These are phyloP conservation scores for Caenorhabditis virilis DNA, from an alignment of 2,888 invertebrate species.

Conservation along the genomic window DNA sequence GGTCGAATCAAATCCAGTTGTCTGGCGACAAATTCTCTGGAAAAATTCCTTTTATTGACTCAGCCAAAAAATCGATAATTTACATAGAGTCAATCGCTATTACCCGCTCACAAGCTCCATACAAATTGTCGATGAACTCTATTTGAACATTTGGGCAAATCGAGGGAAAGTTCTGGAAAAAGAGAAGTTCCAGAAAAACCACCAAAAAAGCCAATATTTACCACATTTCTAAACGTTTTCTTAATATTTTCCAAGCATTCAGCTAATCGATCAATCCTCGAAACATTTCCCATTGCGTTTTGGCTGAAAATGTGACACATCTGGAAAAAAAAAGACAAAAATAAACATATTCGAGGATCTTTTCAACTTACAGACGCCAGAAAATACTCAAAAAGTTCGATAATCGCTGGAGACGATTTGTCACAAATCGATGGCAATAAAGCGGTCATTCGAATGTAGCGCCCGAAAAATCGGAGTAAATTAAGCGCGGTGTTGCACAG, in stretches of 20 bases:
- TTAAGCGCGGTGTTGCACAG: conserved; percentile 66
- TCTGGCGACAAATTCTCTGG: conserved; percentile 80
- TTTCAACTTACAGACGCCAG: conserved; percentile 49
- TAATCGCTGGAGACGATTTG: conserved; percentile 57
- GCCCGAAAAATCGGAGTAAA: conserved; percentile 60
- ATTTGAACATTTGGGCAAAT: conserved; percentile 48
- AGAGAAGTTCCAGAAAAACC: neutral
- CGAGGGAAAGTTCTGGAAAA: conserved; percentile 13
- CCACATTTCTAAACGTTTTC: conserved; percentile 15
- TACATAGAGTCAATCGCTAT: conserved; percentile 88
- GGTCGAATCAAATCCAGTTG: conserved; percentile 85
- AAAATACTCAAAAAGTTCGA: conserved; percentile 62
- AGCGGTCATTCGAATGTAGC: conserved; percentile 65
- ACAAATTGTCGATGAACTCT: conserved; percentile 76
- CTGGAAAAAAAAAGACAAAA: conserved; percentile 13
- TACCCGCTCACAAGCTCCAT: conserved; percentile 83
- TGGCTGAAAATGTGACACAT: conserved; percentile 36
- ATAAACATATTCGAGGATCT: neutral
- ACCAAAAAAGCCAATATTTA: neutral
- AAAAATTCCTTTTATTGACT: conserved; percentile 16
- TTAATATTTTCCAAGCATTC: conserved; percentile 22
- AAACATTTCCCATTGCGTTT: conserved; percentile 32
- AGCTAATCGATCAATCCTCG: conserved; percentile 10
- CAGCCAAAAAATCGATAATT: neutral
- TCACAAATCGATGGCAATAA: conserved; percentile 60